A percentile compares a stretch with the other conserved stretches of the same genome.
Evolutionary conservation across 2,113 vertebrate genomes (phyloP).

Genomic region (Eonycteris spelaea): DNA sequence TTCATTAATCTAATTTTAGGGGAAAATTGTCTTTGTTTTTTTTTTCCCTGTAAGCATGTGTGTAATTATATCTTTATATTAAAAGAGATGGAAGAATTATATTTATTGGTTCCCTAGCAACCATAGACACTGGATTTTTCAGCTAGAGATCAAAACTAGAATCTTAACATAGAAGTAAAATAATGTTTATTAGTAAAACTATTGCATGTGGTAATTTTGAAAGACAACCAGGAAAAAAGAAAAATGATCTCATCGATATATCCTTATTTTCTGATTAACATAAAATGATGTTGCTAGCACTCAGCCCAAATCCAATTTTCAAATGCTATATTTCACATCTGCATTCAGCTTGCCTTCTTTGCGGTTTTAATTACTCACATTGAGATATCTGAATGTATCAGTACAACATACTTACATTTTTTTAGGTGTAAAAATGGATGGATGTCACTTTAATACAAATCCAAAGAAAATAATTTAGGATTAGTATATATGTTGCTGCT

Average conservation of each 20-base stretch:
- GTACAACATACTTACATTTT: conserved; percentile 41
- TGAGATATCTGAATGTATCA: conserved; percentile 6
- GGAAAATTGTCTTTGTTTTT: conserved; percentile 53
- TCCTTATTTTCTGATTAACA: conserved; percentile 65
- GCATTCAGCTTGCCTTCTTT: conserved; percentile 52
- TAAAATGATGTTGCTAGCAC: conserved; percentile 21
- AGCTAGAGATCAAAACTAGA: conserved; percentile 72
- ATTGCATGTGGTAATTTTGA: conserved; percentile 72
- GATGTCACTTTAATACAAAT: not conserved
- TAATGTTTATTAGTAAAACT: conserved; percentile 73
- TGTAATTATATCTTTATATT: conserved; percentile 75
- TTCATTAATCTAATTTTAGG: conserved; percentile 68
- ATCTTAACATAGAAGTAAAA: conserved; percentile 74
- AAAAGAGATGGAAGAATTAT: conserved; percentile 70
- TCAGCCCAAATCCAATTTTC: conserved; percentile 49
- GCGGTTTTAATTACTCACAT: conserved; percentile 49
- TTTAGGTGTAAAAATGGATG: conserved; percentile 6
- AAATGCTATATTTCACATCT: conserved; percentile 33
- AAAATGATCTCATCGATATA: not conserved
- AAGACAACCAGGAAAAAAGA: conserved; percentile 38
- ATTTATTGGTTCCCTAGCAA: conserved; percentile 83
- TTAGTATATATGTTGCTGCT: not conserved
- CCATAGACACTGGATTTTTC: conserved; percentile 66
- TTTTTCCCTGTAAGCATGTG: conserved; percentile 62
- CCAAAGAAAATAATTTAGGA: conserved; percentile 27